Evolutionary conservation across 2,888 invertebrate genomes (phyloP).

Genomic region (Fabriciana adippe): DNA sequence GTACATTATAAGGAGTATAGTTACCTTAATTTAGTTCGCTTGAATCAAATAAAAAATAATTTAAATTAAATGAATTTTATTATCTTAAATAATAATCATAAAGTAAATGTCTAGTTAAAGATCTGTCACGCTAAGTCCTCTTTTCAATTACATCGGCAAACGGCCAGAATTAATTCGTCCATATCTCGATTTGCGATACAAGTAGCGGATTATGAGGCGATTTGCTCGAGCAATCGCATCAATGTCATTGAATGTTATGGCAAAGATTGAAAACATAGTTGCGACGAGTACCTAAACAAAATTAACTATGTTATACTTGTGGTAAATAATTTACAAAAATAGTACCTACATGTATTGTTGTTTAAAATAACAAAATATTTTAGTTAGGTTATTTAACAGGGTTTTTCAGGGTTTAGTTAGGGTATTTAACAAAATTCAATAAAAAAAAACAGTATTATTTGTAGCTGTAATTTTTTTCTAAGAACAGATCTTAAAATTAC

Average conservation of each 20-base stretch:
- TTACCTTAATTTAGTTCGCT: too few relatives aligned
- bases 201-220: slow-evolving; percentile 74
- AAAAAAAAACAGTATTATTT: too few relatives aligned
- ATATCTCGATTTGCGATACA: slow-evolving; percentile 71
- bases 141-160: slow-evolving; percentile 71
- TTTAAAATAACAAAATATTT: too few relatives aligned
- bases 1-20: too few relatives aligned
- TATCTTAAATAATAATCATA: slow-evolving; percentile 4
- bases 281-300: neutral
- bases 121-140: slow-evolving; percentile 64
- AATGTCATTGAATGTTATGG: slow-evolving; percentile 50
- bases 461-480: too few relatives aligned
- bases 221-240: slow-evolving; percentile 72
- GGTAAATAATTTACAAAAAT: too few relatives aligned
- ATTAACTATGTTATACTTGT: too few relatives aligned
- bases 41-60: neutral
- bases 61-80: neutral
- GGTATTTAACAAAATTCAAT: too few relatives aligned
- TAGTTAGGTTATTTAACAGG: too few relatives aligned
- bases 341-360: too few relatives aligned
- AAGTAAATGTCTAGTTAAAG: slow-evolving; percentile 40
- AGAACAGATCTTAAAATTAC: too few relatives aligned
- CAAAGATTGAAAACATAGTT: slow-evolving; percentile 51
- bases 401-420: too few relatives aligned
- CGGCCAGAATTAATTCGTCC: slow-evolving; percentile 72